Conservation (phyloP, 2,888 invertebrate genomes). For the Zygogramma bicolorata region DNA sequence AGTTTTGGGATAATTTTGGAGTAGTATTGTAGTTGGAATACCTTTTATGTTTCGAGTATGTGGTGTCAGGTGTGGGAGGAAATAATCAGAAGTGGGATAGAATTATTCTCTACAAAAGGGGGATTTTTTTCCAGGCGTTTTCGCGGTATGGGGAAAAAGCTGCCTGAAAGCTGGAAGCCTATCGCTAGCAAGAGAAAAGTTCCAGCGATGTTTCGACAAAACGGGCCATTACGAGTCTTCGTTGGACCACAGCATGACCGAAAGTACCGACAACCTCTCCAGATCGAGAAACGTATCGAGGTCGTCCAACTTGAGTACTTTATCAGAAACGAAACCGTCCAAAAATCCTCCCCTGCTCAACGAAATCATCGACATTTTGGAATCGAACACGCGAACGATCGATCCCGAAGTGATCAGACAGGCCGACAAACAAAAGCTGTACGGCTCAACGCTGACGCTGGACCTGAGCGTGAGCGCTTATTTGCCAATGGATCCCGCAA, state of each 20-base stretch:
- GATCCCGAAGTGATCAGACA: slow-evolving; percentile 69
- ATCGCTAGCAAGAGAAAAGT: slow-evolving; percentile 81
- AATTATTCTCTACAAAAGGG: not conserved
- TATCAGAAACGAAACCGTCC: slow-evolving; percentile 69
- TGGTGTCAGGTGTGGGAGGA: not conserved
- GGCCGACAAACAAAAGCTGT: slow-evolving; percentile 61
- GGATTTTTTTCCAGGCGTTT: slow-evolving; percentile 71
- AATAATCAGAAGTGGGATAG: not conserved
- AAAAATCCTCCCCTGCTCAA: slow-evolving; percentile 77
- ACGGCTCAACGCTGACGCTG: slow-evolving; percentile 53
- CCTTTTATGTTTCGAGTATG: not conserved
- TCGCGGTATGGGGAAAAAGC: slow-evolving; percentile 90
- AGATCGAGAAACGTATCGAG: slow-evolving; percentile 42
- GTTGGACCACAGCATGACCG: slow-evolving; percentile 47
- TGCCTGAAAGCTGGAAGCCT: slow-evolving; percentile 85
- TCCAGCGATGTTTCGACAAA: slow-evolving; percentile 72
- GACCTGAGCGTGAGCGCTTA: slow-evolving; percentile 27
- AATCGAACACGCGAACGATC: slow-evolving; percentile 72
- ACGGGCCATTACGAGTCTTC: slow-evolving; percentile 60
- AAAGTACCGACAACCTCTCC: slow-evolving; percentile 48
- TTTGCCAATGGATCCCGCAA: slow-evolving; percentile 67
- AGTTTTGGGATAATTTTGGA: too few relatives aligned
- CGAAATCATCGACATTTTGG: slow-evolving; percentile 79
- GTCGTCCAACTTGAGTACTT: slow-evolving; percentile 38
- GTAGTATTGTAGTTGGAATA: not conserved